Evolutionary conservation across 2,888 invertebrate genomes (phyloP).

Genomic region (Agrochola litura): DNA sequence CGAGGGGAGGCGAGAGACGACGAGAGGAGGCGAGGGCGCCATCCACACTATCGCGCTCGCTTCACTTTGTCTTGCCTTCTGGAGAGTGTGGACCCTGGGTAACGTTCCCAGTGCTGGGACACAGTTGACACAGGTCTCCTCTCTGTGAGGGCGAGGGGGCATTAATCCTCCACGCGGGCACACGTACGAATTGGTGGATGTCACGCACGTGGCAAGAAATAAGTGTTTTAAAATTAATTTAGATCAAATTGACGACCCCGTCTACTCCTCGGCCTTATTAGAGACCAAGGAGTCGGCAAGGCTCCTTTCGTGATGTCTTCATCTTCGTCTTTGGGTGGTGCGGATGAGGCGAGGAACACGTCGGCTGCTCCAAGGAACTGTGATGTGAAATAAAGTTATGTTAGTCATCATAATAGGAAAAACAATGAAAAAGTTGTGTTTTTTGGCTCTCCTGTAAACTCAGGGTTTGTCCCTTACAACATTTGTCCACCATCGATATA

Average conservation of each 20-base stretch:
- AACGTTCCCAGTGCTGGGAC: neutral
- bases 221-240: neutral
- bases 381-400: neutral
- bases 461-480: too few species aligned
- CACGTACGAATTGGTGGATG: too few species aligned
- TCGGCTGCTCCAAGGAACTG: neutral
- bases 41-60: too few species aligned
- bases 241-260: neutral
- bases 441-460: too few species aligned
- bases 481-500: too few species aligned
- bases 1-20: too few species aligned
- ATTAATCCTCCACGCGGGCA: too few species aligned
- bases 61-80: too few species aligned
- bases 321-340: neutral
- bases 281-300: neutral
- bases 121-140: neutral
- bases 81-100: too few species aligned
- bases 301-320: slow-evolving; percentile 9
- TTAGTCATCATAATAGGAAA: neutral
- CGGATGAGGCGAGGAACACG: neutral
- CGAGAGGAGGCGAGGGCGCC: too few species aligned
- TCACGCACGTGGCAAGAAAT: neutral
- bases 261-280: neutral
- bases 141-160: neutral
- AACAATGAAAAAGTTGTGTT: too few species aligned